Percentiles rank a stretch among this genome's conserved stretches.
Conservation (phyloP, 1,140 invertebrate species). For the Scylla paramamosain region DNA sequence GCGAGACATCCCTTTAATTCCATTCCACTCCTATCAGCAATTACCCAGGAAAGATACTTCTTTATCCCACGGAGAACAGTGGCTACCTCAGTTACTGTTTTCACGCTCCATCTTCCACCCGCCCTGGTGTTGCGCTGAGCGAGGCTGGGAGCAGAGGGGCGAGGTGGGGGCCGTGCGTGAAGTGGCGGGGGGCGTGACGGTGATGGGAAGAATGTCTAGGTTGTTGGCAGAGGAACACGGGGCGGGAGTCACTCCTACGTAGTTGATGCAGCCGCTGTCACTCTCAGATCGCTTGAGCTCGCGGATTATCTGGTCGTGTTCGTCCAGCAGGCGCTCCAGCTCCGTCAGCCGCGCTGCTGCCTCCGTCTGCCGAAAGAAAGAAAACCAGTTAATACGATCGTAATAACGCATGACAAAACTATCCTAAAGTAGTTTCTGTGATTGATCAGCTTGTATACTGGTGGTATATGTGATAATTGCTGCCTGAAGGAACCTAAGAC, state of each 20-base stretch:
- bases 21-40: not conserved
- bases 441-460: not conserved
- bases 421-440: not conserved
- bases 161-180: conserved; percentile 69
- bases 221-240: conserved; percentile 59
- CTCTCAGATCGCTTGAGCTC: conserved; percentile 77
- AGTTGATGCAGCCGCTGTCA: conserved; percentile 66
- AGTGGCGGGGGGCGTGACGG: conserved; percentile 61
- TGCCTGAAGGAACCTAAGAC: not conserved
- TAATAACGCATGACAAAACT: not conserved
- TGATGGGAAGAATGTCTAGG: conserved; percentile 69
- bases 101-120: conserved; percentile 45
- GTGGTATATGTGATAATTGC: not conserved
- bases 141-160: conserved; percentile 56
- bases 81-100: conserved; percentile 36
- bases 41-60: conserved; percentile 14
- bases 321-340: conserved; percentile 76
- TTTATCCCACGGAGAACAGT: not conserved
- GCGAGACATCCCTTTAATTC: not conserved
- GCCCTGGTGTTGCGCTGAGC: conserved; percentile 60
- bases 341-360: conserved; percentile 73
- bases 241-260: conserved; percentile 60
- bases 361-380: conserved; percentile 64
- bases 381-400: not conserved
- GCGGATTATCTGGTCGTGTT: conserved; percentile 77